Conservation (phyloP, 2,888 invertebrate species). For the Bruchidius siliquastri region DNA sequence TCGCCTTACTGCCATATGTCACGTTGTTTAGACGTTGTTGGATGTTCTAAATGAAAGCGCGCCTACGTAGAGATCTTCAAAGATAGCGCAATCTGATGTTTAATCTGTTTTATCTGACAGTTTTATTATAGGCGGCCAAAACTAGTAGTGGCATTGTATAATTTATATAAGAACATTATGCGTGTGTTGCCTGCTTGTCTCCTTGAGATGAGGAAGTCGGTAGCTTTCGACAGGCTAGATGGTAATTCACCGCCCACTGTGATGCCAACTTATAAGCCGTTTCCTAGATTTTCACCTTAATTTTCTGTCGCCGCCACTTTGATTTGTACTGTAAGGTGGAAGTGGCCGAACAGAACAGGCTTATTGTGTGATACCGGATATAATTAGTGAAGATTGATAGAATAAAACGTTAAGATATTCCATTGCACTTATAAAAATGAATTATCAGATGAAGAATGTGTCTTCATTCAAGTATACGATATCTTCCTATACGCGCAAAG, state of each 20-base stretch:
- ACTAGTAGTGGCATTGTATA: no score
- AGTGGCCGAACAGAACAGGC: not conserved
- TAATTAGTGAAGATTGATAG: no score
- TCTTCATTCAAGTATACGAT: no score
- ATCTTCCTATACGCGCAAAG: no score
- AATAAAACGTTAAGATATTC: no score
- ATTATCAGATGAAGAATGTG: no score
- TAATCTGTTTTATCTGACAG: not conserved
- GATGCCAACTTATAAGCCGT: not conserved
- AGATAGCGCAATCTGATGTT: not conserved
- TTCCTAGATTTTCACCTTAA: not conserved
- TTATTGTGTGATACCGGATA: not conserved
- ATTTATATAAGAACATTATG: not conserved
- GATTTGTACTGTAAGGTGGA: not conserved
- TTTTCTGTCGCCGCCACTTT: not conserved
- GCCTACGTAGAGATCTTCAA: not conserved
- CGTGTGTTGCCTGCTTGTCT: not conserved
- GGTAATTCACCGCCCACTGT: not conserved
- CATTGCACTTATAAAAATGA: no score
- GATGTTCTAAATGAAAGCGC: not conserved
- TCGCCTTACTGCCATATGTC: not conserved
- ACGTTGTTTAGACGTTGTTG: not conserved
- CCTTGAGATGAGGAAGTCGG: not conserved
- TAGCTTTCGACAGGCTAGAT: not conserved
- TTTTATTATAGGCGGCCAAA: no score